Base-by-base conservation (phyloP, 2,797 vertebrate genomes). In the Nasua narica region DNA sequence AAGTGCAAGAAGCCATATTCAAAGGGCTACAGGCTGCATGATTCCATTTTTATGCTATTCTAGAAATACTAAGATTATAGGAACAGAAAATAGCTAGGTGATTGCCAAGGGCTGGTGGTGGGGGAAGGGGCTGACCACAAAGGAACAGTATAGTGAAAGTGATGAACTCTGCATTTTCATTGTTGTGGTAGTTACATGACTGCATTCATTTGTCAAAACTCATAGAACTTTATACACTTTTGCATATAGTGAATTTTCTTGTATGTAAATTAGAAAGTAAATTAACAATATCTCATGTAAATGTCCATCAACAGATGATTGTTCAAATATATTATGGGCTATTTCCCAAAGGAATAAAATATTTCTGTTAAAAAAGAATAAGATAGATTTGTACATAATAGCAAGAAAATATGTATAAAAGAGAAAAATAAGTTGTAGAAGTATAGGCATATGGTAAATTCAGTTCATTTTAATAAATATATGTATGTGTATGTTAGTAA, bases 281-380 rank as follows among this genome's bases (percentile, higher is more conserved):
- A 76, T 25, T 35, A 95, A 67, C 50, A 90, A 82, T n/a, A 35
- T 65, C 40, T 87, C 25, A 60, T 23, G 23, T 50, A 92, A 94
- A 96, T 88, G 40, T 74, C 50, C 27, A 72, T 48, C 35, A 81
- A 52, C 9, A 81, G n/a, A 93, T 21, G 15, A 29, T 3, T 11
- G 13, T 60, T 43, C 60, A 93, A 77, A 91, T 92, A 91, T 91
- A 78, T 87, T 87, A 67, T 43, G 15, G 43, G 43, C 25, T 46
- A 65, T 52, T 86, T 79, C 21, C 69, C 35, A 95, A 95, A 65
- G 32, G 40, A 94, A 94, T 77, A 43, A 91, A 92, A 50, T 77
- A 32, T 77, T 90, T 21, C 19, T 77, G 35, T 78, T 60, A 84
- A 52, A 90, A 93, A 84, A 72, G 21, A 85, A 79, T 69, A 81